These are phyloP conservation scores for Acrobasis consociella DNA, from an alignment of 2,888 invertebrate species.

Conservation along the genomic window DNA sequence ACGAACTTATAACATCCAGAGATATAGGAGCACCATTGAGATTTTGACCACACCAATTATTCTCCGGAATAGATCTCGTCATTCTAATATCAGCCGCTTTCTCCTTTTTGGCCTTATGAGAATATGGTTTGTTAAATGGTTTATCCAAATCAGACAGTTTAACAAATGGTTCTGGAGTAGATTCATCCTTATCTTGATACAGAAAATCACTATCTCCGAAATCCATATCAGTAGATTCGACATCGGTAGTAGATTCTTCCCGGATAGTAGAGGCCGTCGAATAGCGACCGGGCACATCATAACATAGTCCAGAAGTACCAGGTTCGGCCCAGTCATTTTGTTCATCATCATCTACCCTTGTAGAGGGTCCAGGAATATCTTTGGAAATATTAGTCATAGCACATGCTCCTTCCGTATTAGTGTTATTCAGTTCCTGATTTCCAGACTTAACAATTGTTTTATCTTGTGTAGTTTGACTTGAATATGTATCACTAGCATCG, in stretches of 20 bases:
- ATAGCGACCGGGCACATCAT: conserved; percentile 15
- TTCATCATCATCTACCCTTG: not conserved
- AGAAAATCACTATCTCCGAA: conserved; percentile 7
- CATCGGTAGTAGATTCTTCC: conserved; percentile 8
- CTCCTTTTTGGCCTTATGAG: conserved; percentile 42
- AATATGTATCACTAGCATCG: not conserved
- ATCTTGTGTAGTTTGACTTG: not conserved
- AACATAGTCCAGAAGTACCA: not conserved
- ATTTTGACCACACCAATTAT: conserved; percentile 84
- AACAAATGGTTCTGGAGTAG: conserved; percentile 81
- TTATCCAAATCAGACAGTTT: conserved; percentile 91
- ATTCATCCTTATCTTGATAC: not conserved
- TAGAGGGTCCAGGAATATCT: not conserved
- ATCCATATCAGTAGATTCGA: conserved; percentile 9
- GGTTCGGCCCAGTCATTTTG: conserved; percentile 10
- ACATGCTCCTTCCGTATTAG: not conserved
- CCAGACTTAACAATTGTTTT: conserved; percentile 1
- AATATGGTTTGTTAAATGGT: conserved; percentile 54
- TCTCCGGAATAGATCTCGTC: conserved; percentile 87
- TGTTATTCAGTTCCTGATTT: not conserved
- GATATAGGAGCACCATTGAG: conserved; percentile 82
- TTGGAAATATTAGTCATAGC: not conserved
- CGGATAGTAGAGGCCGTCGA: conserved; percentile 18
- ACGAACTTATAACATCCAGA: conserved; percentile 83
- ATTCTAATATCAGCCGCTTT: conserved; percentile 76